A percentile compares a stretch with the other conserved stretches of the same genome.
Evolutionary conservation across 2,888 invertebrate genomes (phyloP).

Genomic region (Lasioglossum oenotherae): DNA sequence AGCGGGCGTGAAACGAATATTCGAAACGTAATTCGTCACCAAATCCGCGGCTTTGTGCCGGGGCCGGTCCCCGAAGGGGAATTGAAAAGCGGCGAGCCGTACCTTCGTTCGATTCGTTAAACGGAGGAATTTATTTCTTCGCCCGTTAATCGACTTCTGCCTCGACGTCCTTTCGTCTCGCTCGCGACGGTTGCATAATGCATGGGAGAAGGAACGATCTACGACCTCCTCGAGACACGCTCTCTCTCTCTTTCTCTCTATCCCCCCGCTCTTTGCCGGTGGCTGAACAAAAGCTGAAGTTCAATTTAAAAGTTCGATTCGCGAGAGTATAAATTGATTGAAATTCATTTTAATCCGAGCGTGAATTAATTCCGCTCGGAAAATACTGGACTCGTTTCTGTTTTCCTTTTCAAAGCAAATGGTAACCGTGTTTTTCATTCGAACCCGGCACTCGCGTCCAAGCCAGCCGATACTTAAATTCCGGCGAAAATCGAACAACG

Average conservation of each 20-base stretch:
- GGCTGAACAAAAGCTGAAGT: conserved; percentile 13
- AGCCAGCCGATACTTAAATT: background rate
- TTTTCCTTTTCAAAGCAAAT: conserved; percentile 14
- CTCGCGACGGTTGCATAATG: conserved; percentile 24
- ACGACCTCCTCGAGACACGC: conserved; percentile 13
- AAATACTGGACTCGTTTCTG: conserved; percentile 11
- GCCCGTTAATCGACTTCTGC: conserved; percentile 59
- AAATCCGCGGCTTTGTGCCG: conserved; percentile 38
- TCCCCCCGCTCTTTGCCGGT: background rate
- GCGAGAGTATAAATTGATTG: conserved; percentile 25
- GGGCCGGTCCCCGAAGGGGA: background rate
- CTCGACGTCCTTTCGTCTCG: conserved; percentile 18
- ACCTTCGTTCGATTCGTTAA: conserved; percentile 46
- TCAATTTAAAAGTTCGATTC: conserved; percentile 19
- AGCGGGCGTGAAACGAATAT: conserved; percentile 50
- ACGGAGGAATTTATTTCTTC: conserved; percentile 49
- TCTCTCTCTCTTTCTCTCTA: background rate
- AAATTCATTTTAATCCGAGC: conserved; percentile 36
- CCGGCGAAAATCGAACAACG: conserved; percentile 8
- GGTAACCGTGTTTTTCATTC: background rate
- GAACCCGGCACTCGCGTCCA: background rate
- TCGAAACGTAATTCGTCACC: conserved; percentile 54
- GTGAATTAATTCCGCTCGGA: conserved; percentile 32
- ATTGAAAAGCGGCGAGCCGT: conserved; percentile 43
- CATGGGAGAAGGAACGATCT: conserved; percentile 25